Percentiles rank a stretch among this genome's conserved stretches.
Evolutionary conservation across 2,113 vertebrate species (phyloP).

Genomic region (Nothoprocta pentlandii): DNA sequence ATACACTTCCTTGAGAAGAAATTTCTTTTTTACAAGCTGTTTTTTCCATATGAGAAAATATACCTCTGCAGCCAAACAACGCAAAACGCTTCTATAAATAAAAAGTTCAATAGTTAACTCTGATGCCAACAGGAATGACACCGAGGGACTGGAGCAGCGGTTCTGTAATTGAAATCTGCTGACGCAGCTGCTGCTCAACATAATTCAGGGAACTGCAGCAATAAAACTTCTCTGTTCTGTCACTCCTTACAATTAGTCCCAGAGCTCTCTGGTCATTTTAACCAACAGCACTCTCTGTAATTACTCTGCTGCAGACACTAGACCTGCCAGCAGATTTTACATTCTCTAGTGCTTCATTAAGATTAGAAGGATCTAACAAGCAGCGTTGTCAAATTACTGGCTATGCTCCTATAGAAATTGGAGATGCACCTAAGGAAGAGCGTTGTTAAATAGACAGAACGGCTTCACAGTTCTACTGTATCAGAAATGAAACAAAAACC

Average conservation of each 20-base stretch:
- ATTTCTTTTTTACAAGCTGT: neutral
- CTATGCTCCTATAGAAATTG: neutral
- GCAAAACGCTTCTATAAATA: slow-evolving; percentile 51
- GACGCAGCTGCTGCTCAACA: slow-evolving; percentile 64
- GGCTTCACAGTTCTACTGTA: neutral
- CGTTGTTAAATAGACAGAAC: fast-evolving
- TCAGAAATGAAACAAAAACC: neutral
- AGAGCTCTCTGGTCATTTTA: slow-evolving; percentile 55
- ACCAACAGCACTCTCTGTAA: slow-evolving; percentile 61
- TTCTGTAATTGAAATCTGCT: slow-evolving; percentile 71
- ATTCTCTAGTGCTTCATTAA: slow-evolving; percentile 9
- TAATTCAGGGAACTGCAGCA: slow-evolving; percentile 72
- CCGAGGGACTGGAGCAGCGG: slow-evolving; percentile 8
- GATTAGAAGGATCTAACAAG: neutral
- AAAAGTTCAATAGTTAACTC: slow-evolving; percentile 58
- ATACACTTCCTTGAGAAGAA: neutral
- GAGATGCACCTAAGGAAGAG: neutral
- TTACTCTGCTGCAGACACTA: slow-evolving; percentile 48
- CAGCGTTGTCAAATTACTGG: slow-evolving; percentile 28
- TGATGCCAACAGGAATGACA: slow-evolving; percentile 59
- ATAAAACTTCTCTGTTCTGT: slow-evolving; percentile 64
- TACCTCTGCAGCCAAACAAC: slow-evolving; percentile 24
- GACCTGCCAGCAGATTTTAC: slow-evolving; percentile 36
- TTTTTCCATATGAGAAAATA: slow-evolving; percentile 9
- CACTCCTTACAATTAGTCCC: slow-evolving; percentile 63